These are phyloP conservation scores for Catharus bicknelli DNA, from an alignment of 2,113 vertebrate genomes.

Conservation along the genomic window DNA sequence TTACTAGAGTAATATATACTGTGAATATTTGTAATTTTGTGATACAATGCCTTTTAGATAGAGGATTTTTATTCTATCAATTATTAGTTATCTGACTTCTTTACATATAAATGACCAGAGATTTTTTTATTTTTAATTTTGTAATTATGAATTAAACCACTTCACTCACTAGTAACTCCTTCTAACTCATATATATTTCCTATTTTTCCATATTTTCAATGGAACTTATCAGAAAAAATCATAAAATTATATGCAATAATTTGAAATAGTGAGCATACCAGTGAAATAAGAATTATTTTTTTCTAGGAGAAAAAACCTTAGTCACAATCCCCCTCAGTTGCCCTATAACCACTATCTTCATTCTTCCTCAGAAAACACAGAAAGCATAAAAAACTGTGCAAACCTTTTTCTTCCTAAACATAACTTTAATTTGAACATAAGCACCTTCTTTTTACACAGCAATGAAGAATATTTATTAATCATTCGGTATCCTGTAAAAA, in stretches of 20 bases:
- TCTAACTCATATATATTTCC: not conserved
- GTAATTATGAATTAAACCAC: not conserved
- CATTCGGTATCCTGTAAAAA: not conserved
- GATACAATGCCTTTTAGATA: not conserved
- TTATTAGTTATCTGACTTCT: not conserved
- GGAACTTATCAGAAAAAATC: not conserved
- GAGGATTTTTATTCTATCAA: not conserved
- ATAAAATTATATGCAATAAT: not conserved
- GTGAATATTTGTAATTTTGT: not conserved
- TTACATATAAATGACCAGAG: not conserved
- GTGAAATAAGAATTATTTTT: not conserved
- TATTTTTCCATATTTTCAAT: not conserved
- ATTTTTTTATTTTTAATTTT: not conserved
- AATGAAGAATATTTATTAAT: not conserved
- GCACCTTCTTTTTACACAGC: not conserved
- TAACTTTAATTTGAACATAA: not conserved
- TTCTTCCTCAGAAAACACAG: not conserved
- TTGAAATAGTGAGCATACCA: not conserved
- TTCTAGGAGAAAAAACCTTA: not conserved
- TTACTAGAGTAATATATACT: not conserved
- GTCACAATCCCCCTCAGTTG: not conserved
- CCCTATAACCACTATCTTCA: not conserved
- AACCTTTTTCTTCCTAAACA: not conserved
- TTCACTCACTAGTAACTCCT: not conserved
- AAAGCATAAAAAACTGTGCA: not conserved